A percentile compares a stretch with the other conserved stretches of the same genome.
phyloP scores from a whole-genome alignment of 2,113 vertebrate species.

The Fukomys damarensis region DNA sequence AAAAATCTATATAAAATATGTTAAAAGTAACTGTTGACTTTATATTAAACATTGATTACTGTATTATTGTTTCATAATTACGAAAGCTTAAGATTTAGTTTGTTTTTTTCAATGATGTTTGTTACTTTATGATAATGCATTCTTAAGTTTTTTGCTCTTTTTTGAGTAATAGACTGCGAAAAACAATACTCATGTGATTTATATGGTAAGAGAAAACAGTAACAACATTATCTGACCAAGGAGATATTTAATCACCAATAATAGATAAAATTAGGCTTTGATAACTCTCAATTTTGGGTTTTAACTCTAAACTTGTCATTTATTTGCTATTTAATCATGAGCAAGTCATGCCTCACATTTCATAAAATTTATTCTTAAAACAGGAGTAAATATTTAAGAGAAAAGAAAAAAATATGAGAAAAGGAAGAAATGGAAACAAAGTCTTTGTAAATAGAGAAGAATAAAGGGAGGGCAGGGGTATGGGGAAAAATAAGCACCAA shows the following conservation, averaged over 20 bases:
- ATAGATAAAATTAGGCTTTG: not conserved
- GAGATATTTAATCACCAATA: not conserved
- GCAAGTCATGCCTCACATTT: not conserved
- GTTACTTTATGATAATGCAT: not conserved
- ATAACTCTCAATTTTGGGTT: not conserved
- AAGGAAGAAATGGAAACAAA: too few species aligned
- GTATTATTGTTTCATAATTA: not conserved
- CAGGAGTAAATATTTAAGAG: not conserved
- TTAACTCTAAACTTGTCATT: not conserved
- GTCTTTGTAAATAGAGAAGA: too few species aligned
- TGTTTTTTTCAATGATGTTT: not conserved
- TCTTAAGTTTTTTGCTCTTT: not conserved
- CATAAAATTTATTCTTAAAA: not conserved
- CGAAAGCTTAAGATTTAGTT: not conserved
- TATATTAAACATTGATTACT: not conserved
- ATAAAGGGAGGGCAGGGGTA: too few species aligned
- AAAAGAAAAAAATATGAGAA: too few species aligned
- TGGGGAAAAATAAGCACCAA: too few species aligned
- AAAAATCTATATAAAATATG: not conserved
- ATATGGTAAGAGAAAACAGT: not conserved
- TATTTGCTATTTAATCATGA: not conserved
- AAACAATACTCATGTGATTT: not conserved
- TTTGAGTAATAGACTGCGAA: not conserved
- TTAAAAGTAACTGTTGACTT: not conserved
- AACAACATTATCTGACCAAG: not conserved